Evolutionary conservation across 2,888 invertebrate species (phyloP).

Genomic region (Rotaria macrura): DNA sequence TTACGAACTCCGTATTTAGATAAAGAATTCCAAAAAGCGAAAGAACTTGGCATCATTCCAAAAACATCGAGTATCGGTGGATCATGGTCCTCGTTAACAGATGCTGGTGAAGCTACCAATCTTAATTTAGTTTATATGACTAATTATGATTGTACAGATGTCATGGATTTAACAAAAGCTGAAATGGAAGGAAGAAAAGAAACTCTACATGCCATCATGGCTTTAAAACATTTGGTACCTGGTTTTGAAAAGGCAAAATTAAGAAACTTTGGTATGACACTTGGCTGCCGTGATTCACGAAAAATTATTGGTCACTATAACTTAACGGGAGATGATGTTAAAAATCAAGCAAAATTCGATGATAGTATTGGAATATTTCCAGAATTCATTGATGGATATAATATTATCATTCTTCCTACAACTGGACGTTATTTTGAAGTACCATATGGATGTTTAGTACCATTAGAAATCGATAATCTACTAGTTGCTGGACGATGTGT

Average conservation of each 20-base stretch:
- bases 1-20: neutral
- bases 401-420: neutral
- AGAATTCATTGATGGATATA: neutral
- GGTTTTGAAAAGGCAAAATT: neutral
- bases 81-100: neutral
- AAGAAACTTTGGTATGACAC: neutral
- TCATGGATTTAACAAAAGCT: neutral
- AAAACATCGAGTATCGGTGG: neutral
- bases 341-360: neutral
- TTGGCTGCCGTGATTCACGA: neutral
- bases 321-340: neutral
- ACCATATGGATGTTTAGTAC: neutral
- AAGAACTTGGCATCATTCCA: neutral
- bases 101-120: neutral
- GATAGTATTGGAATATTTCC: neutral
- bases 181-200: neutral
- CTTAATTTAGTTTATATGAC: neutral
- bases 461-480: neutral
- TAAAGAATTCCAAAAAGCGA: neutral
- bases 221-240: neutral
- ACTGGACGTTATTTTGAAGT: neutral
- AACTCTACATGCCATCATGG: neutral
- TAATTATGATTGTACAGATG: neutral
- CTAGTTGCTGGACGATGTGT: neutral
- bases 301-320: neutral